Conservation (phyloP, 2,888 invertebrate genomes). For the Drosophila robusta region DNA sequence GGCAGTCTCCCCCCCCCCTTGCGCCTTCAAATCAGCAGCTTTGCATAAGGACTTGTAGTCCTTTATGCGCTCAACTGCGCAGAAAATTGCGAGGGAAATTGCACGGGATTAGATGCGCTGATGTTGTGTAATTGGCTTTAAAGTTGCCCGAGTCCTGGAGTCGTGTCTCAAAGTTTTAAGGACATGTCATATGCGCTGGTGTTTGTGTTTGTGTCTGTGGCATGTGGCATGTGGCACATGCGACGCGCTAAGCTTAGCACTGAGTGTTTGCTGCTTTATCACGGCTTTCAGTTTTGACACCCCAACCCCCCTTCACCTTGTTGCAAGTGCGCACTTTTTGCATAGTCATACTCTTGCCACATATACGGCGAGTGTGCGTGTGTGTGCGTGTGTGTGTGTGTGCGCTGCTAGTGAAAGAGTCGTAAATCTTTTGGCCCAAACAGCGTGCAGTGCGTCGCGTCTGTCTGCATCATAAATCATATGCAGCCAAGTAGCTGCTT, state of each 20-base stretch:
- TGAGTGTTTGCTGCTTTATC: constrained; percentile 57
- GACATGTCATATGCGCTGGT: constrained; percentile 44
- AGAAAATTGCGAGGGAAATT: constrained; percentile 43
- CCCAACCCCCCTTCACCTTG: constrained; percentile 2
- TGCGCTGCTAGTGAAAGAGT: constrained; percentile 59
- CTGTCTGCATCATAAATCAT: constrained; percentile 74
- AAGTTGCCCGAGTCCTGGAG: constrained; percentile 41
- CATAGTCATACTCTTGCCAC: constrained; percentile 53
- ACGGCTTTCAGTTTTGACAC: constrained; percentile 37
- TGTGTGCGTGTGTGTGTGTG: constrained; percentile 21
- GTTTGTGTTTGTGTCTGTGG: constrained; percentile 22
- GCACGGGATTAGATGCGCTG: constrained; percentile 39
- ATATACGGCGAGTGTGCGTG: constrained; percentile 12
- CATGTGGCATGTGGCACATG: constrained; percentile 20
- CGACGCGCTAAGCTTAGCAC: constrained; percentile 54
- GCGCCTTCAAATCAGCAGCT: not conserved
- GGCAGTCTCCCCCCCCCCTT: too few relatives aligned
- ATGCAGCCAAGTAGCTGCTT: constrained; percentile 67
- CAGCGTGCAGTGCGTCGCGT: constrained; percentile 45
- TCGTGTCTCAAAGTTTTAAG: constrained; percentile 49
- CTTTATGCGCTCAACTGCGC: constrained; percentile 34
- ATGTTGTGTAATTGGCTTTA: constrained; percentile 67
- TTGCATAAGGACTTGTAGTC: constrained; percentile 24
- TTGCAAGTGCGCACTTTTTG: constrained; percentile 56
- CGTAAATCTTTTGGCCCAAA: constrained; percentile 66